Percentiles rank a stretch among this genome's conserved stretches.
phyloP scores from a whole-genome alignment of 2,888 invertebrate genomes.

The Argynnis bischoffii region DNA sequence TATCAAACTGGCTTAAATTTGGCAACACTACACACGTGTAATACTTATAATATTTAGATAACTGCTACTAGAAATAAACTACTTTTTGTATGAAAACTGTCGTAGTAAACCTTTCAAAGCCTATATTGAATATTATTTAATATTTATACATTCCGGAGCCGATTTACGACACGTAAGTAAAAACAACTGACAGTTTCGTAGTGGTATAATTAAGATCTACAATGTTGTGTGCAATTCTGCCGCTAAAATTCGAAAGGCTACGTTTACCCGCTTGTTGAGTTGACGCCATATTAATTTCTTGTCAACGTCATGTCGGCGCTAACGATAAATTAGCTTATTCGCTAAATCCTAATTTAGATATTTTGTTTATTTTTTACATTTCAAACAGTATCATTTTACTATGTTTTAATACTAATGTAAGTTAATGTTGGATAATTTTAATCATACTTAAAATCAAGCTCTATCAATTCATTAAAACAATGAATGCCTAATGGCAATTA shows the following conservation, averaged over 20 bases:
- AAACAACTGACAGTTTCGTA: constrained; percentile 23
- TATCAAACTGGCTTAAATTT: no score
- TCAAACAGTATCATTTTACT: no score
- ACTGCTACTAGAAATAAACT: constrained; percentile 4
- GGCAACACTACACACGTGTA: no score
- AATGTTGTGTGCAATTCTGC: constrained; percentile 20
- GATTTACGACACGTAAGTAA: constrained; percentile 23
- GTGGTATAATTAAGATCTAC: constrained; percentile 23
- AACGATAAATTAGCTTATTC: constrained; percentile 16
- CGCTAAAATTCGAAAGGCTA: constrained; percentile 30
- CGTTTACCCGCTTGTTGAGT: constrained; percentile 29
- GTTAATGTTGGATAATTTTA: no score
- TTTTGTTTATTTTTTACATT: constrained; percentile 1
- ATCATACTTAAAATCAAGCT: no score
- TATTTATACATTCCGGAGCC: constrained; percentile 19
- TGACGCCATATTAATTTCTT: constrained; percentile 33
- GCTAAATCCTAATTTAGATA: not conserved
- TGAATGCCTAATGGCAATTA: no score
- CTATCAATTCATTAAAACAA: no score
- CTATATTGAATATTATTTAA: not conserved
- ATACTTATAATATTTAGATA: no score
- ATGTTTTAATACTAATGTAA: no score
- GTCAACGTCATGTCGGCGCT: constrained; percentile 30
- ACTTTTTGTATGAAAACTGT: constrained; percentile 14
- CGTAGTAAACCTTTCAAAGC: not conserved